phyloP scores from a whole-genome alignment of 1,140 invertebrate genomes.

The Elymnias hypermnestra region DNA sequence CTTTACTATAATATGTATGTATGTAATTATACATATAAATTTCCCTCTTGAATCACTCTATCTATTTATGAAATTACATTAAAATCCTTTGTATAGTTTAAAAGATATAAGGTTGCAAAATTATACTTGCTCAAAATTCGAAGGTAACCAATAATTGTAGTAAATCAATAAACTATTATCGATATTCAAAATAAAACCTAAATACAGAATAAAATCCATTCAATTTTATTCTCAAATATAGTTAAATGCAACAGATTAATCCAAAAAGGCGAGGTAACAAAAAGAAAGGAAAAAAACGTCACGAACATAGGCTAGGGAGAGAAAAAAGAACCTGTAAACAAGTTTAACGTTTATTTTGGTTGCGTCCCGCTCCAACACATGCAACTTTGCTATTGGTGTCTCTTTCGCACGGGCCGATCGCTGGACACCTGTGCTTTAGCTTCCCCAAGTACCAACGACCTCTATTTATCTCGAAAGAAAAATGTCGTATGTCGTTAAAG shows the following conservation, averaged over 20 bases:
- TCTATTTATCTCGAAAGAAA: conserved; percentile 36
- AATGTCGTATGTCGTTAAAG: conserved; percentile 37
- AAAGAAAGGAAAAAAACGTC: conserved; percentile 70
- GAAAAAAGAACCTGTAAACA: conserved; percentile 67
- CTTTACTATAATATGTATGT: too few relatives aligned
- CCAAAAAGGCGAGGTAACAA: conserved; percentile 62
- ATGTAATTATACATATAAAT: too few relatives aligned
- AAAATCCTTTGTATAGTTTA: too few relatives aligned
- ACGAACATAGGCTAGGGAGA: conserved; percentile 75
- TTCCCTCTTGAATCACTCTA: too few relatives aligned
- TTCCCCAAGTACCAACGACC: conserved; percentile 75
- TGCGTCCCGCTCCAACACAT: conserved; percentile 41
- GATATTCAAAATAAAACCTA: too few relatives aligned
- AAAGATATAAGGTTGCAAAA: too few relatives aligned
- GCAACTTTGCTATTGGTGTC: conserved; percentile 32
- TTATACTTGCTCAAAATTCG: too few relatives aligned
- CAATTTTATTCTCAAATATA: conserved; percentile 62
- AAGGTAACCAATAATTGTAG: too few relatives aligned
- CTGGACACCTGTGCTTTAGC: conserved; percentile 75
- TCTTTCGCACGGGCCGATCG: conserved; percentile 55
- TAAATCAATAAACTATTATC: too few relatives aligned
- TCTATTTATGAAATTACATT: too few relatives aligned
- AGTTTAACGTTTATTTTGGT: conserved; percentile 76
- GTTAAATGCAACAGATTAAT: conserved; percentile 70
- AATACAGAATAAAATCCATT: too few relatives aligned